phyloP scores from a whole-genome alignment of 2,888 invertebrate genomes.

The Dicranocentrus wangi region DNA sequence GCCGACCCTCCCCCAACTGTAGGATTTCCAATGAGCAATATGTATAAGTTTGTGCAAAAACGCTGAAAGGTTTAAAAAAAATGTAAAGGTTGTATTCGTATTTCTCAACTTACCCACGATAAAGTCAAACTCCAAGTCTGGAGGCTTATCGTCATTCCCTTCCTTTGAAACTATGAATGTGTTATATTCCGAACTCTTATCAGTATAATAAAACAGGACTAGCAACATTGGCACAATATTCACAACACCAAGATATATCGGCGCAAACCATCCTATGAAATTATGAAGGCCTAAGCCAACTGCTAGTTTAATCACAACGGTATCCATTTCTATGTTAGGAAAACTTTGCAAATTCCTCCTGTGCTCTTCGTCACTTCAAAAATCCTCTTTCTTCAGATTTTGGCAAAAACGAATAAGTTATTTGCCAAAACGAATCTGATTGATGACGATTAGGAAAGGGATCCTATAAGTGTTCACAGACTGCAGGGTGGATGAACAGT shows the following conservation, averaged over 20 bases:
- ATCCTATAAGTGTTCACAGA: too few species aligned
- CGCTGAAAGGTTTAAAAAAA: too few species aligned
- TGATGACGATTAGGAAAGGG: too few species aligned
- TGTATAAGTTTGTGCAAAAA: constrained; percentile 54
- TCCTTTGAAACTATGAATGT: background rate
- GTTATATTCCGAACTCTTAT: constrained; percentile 39
- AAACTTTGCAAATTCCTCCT: too few species aligned
- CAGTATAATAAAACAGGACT: constrained; percentile 43
- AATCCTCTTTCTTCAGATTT: too few species aligned
- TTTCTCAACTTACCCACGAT: constrained; percentile 42
- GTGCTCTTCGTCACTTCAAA: too few species aligned
- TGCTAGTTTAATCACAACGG: constrained; percentile 47
- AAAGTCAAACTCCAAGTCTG: constrained; percentile 43
- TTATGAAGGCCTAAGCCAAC: constrained; percentile 52
- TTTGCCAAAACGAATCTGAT: too few species aligned
- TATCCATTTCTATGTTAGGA: too few species aligned
- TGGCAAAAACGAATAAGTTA: too few species aligned
- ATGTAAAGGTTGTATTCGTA: too few species aligned
- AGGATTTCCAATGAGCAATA: background rate
- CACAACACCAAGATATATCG: constrained; percentile 43
- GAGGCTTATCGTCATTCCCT: constrained; percentile 30
- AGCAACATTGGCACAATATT: constrained; percentile 56
- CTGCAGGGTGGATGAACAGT: too few species aligned
- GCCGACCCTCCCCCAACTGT: constrained; percentile 31
- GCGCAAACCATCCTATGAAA: constrained; percentile 45